A percentile compares a stretch with the other conserved stretches of the same genome.
Evolutionary conservation across 2,888 invertebrate genomes (phyloP).

Genomic region (Seira ritae): DNA sequence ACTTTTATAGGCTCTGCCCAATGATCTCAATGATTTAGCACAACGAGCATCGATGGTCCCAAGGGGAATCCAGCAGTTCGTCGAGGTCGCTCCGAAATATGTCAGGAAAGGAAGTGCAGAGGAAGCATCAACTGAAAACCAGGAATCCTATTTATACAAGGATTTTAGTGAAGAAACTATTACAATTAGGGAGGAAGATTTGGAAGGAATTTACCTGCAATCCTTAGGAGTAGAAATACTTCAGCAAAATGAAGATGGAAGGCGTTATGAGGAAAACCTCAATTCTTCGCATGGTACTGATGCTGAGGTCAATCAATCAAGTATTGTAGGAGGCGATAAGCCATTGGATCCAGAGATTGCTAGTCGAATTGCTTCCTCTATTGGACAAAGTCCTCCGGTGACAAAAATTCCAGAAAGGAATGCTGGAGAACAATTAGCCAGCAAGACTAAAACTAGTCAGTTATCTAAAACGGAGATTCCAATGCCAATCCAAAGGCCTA

Average conservation of each 20-base stretch:
- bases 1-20: slow-evolving; percentile 55
- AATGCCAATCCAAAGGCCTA: neutral
- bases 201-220: slow-evolving; percentile 69
- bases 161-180: slow-evolving; percentile 64
- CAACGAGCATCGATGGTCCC: slow-evolving; percentile 84
- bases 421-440: too few species aligned
- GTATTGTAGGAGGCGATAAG: neutral
- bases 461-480: neutral
- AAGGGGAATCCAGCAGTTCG: slow-evolving; percentile 83
- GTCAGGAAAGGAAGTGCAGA: slow-evolving; percentile 7
- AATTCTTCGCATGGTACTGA: neutral
- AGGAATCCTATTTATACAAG: neutral
- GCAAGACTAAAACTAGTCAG: too few species aligned
- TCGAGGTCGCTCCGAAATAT: slow-evolving; percentile 71
- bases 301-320: neutral
- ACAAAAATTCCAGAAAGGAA: too few species aligned
- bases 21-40: slow-evolving; percentile 72
- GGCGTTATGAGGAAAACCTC: slow-evolving; percentile 42
- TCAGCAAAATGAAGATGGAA: slow-evolving; percentile 68
- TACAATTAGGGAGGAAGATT: slow-evolving; percentile 70
- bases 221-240: slow-evolving; percentile 70
- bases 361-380: slow-evolving; percentile 10
- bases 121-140: neutral
- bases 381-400: neutral
- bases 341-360: slow-evolving; percentile 31